phyloP scores from a whole-genome alignment of 1,140 invertebrate genomes.

The Vollenhovia emeryi region DNA sequence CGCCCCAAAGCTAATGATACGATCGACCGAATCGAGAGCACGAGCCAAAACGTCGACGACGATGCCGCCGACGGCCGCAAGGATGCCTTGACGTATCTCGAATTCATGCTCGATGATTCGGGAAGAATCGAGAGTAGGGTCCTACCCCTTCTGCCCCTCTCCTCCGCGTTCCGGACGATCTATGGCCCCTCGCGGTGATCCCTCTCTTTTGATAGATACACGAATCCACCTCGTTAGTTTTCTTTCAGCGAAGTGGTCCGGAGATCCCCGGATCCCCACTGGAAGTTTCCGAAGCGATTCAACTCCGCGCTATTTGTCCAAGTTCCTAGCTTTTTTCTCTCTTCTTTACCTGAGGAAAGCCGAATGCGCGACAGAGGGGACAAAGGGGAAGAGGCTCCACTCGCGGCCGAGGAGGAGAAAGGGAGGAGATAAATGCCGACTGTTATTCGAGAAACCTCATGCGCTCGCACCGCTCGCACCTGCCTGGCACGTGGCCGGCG shows the following conservation, averaged over 20 bases:
- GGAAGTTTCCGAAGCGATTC: conserved; percentile 49
- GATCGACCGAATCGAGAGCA: conserved; percentile 38
- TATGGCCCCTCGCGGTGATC: conserved; percentile 29
- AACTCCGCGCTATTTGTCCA: conserved; percentile 43
- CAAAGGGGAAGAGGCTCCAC: conserved; percentile 33
- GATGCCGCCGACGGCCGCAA: not conserved
- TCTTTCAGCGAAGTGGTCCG: conserved; percentile 58
- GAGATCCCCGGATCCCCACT: conserved; percentile 35
- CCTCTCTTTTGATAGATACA: conserved; percentile 62
- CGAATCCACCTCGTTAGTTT: conserved; percentile 70
- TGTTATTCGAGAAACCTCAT: conserved; percentile 49
- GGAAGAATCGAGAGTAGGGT: conserved; percentile 29
- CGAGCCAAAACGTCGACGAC: conserved; percentile 18
- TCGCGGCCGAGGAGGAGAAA: conserved; percentile 20
- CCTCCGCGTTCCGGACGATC: conserved; percentile 30
- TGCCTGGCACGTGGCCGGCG: conserved; percentile 68
- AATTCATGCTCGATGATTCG: conserved; percentile 52
- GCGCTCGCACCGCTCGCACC: conserved; percentile 61
- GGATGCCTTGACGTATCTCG: conserved; percentile 22
- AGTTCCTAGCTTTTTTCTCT: not conserved
- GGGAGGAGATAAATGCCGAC: conserved; percentile 64
- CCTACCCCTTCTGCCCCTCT: not conserved
- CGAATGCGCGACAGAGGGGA: conserved; percentile 8
- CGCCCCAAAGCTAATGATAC: conserved; percentile 25
- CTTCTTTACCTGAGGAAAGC: conserved; percentile 26